Evolutionary conservation across 2,888 invertebrate species (phyloP).

Genomic region (Neoitamus cyanurus): DNA sequence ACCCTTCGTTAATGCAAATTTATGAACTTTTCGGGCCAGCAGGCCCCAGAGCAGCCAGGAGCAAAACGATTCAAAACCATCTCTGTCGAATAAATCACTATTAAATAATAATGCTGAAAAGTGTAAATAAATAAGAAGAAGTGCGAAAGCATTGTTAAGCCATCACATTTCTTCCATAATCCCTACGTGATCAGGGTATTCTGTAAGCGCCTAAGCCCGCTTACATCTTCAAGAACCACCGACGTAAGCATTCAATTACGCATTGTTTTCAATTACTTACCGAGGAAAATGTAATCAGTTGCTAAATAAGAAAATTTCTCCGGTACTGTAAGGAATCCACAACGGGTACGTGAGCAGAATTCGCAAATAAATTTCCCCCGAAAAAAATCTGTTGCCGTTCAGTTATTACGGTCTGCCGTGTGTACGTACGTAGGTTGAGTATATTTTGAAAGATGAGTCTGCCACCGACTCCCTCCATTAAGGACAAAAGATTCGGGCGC

Average conservation of each 20-base stretch:
- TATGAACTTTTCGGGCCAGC: background rate
- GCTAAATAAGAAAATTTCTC: constrained; percentile 47
- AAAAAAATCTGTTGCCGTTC: constrained; percentile 1
- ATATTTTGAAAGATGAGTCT: constrained; percentile 18
- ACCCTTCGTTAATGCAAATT: background rate
- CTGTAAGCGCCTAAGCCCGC: constrained; percentile 6
- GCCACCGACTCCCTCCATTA: background rate
- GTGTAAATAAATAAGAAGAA: constrained; percentile 12
- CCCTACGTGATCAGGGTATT: constrained; percentile 39
- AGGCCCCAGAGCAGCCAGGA: background rate
- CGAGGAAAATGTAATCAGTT: constrained; percentile 49
- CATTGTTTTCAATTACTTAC: constrained; percentile 51
- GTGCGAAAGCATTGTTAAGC: constrained; percentile 26
- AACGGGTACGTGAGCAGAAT: constrained; percentile 45
- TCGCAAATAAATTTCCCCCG: constrained; percentile 22
- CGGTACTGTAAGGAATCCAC: constrained; percentile 35
- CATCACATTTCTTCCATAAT: constrained; percentile 38
- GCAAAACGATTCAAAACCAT: background rate
- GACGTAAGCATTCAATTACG: constrained; percentile 51
- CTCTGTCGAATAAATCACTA: constrained; percentile 24
- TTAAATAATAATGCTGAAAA: constrained; percentile 35
- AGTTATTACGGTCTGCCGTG: constrained; percentile 18
- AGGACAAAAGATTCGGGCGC: background rate
- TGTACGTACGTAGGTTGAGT: background rate
- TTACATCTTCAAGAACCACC: constrained; percentile 34